These are phyloP conservation scores for Ischnus inquisitorius DNA, from an alignment of 2,888 invertebrate species.

Conservation along the genomic window DNA sequence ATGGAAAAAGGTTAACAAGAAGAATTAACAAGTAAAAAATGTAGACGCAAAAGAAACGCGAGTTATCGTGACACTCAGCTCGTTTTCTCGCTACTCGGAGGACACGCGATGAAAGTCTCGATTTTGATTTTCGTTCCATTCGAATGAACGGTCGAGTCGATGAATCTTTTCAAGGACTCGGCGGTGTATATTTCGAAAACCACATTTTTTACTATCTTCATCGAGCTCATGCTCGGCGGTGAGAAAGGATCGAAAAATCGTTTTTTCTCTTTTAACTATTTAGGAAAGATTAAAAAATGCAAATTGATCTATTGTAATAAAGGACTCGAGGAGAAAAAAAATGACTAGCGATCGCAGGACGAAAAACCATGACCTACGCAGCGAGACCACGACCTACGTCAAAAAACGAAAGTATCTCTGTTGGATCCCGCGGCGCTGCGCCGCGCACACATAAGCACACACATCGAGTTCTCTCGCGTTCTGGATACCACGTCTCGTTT, in stretches of 20 bases:
- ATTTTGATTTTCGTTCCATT: slow-evolving; percentile 65
- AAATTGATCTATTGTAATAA: not conserved
- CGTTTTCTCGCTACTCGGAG: slow-evolving; percentile 33
- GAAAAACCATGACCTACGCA: slow-evolving; percentile 68
- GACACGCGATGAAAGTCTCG: slow-evolving; percentile 50
- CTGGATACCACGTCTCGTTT: slow-evolving; percentile 45
- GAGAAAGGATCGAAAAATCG: not conserved
- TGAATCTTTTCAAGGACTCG: slow-evolving; percentile 33
- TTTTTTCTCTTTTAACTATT: not conserved
- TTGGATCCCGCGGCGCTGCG: slow-evolving; percentile 60
- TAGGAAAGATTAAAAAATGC: not conserved
- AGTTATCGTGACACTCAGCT: slow-evolving; percentile 26
- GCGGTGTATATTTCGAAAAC: not conserved
- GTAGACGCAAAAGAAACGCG: slow-evolving; percentile 63
- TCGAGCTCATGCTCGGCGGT: not conserved
- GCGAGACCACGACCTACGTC: slow-evolving; percentile 67
- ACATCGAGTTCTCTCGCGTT: slow-evolving; percentile 30
- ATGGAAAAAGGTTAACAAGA: not conserved
- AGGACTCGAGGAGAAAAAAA: not conserved
- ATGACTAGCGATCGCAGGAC: slow-evolving; percentile 30
- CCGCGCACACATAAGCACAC: slow-evolving; percentile 49
- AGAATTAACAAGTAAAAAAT: slow-evolving; percentile 25
- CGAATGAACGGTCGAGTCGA: slow-evolving; percentile 58
- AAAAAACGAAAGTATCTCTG: slow-evolving; percentile 71
- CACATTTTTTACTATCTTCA: not conserved